Conservation (phyloP, 2,113 vertebrate species). For the Centropristis striata region DNA sequence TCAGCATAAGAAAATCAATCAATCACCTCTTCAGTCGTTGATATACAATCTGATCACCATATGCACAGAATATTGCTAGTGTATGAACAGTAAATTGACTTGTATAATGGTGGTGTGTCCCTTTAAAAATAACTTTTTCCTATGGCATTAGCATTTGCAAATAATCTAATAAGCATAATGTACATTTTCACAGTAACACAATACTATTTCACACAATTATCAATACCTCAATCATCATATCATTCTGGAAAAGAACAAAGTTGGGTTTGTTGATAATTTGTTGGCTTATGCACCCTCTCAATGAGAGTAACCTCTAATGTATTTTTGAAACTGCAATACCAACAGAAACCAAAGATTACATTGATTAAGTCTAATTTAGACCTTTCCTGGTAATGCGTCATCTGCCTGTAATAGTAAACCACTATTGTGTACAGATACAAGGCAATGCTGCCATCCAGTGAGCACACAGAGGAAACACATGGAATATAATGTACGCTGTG, state of each 20-base stretch:
- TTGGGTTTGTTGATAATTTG: not conserved
- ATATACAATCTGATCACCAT: too few relatives aligned
- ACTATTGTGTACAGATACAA: not conserved
- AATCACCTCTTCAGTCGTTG: too few relatives aligned
- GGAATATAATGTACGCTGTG: not conserved
- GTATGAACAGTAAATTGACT: not conserved
- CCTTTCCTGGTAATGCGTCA: not conserved
- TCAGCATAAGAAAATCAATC: too few relatives aligned
- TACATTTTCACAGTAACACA: not conserved
- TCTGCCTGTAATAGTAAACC: not conserved
- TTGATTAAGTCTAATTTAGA: not conserved
- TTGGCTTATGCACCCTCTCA: not conserved
- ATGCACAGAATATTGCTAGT: too few relatives aligned
- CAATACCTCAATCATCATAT: not conserved
- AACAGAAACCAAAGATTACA: not conserved
- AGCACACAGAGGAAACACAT: conserved; percentile 19
- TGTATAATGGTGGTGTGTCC: not conserved
- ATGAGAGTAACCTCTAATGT: not conserved
- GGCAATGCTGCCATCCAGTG: conserved; percentile 60
- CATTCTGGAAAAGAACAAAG: not conserved
- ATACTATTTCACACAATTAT: not conserved
- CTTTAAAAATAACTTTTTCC: not conserved
- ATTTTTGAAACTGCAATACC: not conserved
- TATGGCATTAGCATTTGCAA: not conserved
- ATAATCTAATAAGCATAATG: not conserved